Conservation (phyloP, 1,140 invertebrate species). For the Steinernema khuongi region DNA sequence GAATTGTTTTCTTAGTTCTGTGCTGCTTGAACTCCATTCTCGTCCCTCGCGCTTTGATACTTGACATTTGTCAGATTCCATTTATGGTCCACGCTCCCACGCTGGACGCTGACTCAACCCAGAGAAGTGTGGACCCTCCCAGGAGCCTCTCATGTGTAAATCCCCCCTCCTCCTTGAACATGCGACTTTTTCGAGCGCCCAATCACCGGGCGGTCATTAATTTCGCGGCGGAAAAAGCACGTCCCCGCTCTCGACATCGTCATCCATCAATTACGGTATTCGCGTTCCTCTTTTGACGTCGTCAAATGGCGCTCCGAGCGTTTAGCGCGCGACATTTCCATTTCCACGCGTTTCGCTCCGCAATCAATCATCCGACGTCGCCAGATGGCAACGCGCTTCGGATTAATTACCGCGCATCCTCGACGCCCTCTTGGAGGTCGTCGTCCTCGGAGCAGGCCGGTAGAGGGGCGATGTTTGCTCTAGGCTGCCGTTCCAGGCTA, state of each 20-base stretch:
- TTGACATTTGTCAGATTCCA: too few species aligned
- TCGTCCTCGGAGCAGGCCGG: neutral
- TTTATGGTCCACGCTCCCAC: too few species aligned
- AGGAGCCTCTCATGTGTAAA: too few species aligned
- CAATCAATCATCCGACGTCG: constrained; percentile 4
- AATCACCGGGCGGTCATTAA: neutral
- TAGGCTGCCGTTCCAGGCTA: neutral
- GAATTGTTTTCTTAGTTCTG: too few species aligned
- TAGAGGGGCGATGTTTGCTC: neutral
- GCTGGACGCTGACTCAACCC: too few species aligned
- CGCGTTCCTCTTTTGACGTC: neutral
- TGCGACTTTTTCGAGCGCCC: too few species aligned
- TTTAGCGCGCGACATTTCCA: neutral
- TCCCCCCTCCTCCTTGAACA: too few species aligned
- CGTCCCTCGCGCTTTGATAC: too few species aligned
- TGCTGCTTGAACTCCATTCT: too few species aligned
- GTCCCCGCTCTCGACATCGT: neutral
- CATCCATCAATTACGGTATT: neutral
- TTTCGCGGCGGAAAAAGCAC: neutral
- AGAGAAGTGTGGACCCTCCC: too few species aligned
- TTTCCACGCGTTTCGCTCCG: neutral
- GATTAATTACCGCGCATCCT: neutral
- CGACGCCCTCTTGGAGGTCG: neutral
- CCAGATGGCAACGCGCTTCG: constrained; percentile 15
- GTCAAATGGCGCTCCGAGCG: neutral